Base-by-base conservation (phyloP, 2,113 vertebrate species). In the Mugil cephalus region DNA sequence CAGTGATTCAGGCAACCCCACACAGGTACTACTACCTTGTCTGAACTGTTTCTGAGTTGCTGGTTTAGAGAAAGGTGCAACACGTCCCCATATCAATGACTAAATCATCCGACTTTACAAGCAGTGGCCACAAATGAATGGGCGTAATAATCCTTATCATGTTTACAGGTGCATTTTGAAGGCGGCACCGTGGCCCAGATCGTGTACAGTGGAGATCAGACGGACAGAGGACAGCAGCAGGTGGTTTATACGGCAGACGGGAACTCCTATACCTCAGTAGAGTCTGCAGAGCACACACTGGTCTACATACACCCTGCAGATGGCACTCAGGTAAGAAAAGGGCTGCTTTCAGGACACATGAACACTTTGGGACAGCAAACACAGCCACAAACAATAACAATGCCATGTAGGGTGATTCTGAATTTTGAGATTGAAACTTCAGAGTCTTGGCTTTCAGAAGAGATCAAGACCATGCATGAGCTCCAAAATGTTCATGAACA, bases 261-360 rank as follows among this genome's bases (percentile, higher is more conserved):
- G 59, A 94, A 94, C 83, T 98, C 98, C 58, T 99, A 97, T 84
- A 95, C 98, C 1, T 98, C 98, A 0, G 98, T 99, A 65, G 98
- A 99, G 72, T 95, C 97, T 6, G 96, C 96, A 0, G 97, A 99
- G 86, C 98, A 99, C 87, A 99, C 98, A 0, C 93, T 99, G 18
- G 97, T 99, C 75, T 99, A 99, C 93, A 99, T 99, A 76, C 98
- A 99, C 74, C 97, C 97, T 0, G 95, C 97, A 72, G 97, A 99
- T 89, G 97, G 96, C 42, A 90, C 95, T 0, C 96, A 97, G 96
- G 98, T 96, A 82, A 85, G 78, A 61, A 30, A 11, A 4, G 6
- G 1, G 19, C 19, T 5, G 53, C 51, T 18, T 51, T 24, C 0
- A 60, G 0, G 30, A 6, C 7, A 54, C 15, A 50, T 30, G 2